Conservation (phyloP, 1,140 invertebrate species). For the Ladona fulva region DNA sequence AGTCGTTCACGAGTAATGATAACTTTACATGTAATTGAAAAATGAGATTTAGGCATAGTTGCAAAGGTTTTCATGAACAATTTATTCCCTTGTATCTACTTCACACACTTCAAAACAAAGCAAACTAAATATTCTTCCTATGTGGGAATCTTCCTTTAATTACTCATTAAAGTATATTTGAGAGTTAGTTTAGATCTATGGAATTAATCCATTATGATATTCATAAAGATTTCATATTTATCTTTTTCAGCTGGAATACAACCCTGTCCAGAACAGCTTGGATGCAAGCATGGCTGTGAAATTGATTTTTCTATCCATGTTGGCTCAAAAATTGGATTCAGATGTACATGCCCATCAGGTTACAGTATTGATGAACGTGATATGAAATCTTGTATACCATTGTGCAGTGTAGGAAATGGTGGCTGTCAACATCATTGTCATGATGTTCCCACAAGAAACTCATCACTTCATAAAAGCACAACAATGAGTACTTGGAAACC, state of each 20-base stretch:
- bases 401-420: constrained; percentile 18
- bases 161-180: too few species aligned
- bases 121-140: too few species aligned
- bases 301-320: background rate
- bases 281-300: constrained; percentile 17
- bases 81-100: too few species aligned
- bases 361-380: constrained; percentile 11
- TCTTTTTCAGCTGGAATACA: background rate
- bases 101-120: too few species aligned
- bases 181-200: too few species aligned
- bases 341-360: constrained; percentile 7
- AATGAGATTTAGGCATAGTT: too few species aligned
- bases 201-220: too few species aligned
- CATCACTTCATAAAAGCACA: background rate
- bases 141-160: too few species aligned
- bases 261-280: background rate
- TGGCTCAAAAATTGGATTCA: background rate
- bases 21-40: too few species aligned
- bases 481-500: background rate
- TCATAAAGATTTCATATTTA: too few species aligned
- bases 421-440: constrained; percentile 21
- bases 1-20: too few species aligned
- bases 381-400: constrained; percentile 4
- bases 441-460: background rate
- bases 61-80: too few species aligned